phyloP scores from a whole-genome alignment of 2,888 invertebrate genomes.

The Lycaena phlaeas region DNA sequence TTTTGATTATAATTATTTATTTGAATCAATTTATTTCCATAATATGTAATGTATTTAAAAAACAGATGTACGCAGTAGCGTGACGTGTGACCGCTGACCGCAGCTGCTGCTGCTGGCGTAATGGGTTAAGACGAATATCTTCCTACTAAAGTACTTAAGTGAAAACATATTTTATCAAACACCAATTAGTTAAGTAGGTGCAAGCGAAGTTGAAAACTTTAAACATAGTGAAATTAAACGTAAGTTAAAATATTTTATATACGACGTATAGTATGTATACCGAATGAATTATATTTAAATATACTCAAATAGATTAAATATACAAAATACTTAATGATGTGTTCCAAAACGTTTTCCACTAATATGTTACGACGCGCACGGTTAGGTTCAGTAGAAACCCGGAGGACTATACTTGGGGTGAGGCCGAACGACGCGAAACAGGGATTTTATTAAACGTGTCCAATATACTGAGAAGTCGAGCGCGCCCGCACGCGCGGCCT shows the following conservation, averaged over 20 bases:
- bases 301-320: slow-evolving; percentile 21
- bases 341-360: slow-evolving; percentile 64
- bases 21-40: too few species aligned
- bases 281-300: slow-evolving; percentile 20
- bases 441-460: slow-evolving; percentile 42
- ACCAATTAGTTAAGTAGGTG: slow-evolving; percentile 60
- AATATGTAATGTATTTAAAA: too few species aligned
- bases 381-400: neutral
- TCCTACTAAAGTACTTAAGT: slow-evolving; percentile 13
- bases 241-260: slow-evolving; percentile 30
- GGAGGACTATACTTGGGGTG: too few species aligned
- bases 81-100: too few species aligned
- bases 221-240: slow-evolving; percentile 19
- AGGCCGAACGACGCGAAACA: slow-evolving; percentile 49
- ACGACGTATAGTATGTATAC: slow-evolving; percentile 26
- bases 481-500: neutral
- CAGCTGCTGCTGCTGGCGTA: too few species aligned
- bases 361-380: slow-evolving; percentile 25
- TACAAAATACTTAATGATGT: slow-evolving; percentile 42
- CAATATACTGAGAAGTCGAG: slow-evolving; percentile 15
- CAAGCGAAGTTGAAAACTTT: slow-evolving; percentile 33
- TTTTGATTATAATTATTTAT: too few species aligned
- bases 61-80: too few species aligned
- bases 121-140: slow-evolving; percentile 10
- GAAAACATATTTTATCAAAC: slow-evolving; percentile 56